Evolutionary conservation across 2,797 vertebrate genomes (phyloP).

Genomic region (Syndactyla subalaris): DNA sequence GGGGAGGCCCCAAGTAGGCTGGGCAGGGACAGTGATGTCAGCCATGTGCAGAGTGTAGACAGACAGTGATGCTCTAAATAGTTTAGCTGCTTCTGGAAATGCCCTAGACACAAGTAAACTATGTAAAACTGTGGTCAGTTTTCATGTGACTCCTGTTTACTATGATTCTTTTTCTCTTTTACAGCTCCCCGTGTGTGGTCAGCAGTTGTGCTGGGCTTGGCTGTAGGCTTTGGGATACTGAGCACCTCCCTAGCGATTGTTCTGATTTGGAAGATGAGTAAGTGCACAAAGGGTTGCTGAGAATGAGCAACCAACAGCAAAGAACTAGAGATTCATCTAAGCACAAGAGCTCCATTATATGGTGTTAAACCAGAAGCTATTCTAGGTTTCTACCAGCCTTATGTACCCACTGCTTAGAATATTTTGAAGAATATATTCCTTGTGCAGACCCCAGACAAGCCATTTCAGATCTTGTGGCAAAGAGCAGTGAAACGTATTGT

Average conservation of each 20-base stretch:
- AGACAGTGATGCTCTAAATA: neutral
- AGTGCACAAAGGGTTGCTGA: constrained; percentile 1
- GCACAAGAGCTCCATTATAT: neutral
- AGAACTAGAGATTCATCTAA: neutral
- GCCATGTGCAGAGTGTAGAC: neutral
- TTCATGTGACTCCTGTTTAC: neutral
- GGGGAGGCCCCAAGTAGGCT: neutral
- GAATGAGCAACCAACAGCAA: neutral
- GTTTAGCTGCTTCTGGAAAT: neutral
- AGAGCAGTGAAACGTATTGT: neutral
- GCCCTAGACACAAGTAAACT: neutral
- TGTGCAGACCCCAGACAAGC: neutral
- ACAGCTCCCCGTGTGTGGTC: neutral
- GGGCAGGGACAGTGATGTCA: neutral
- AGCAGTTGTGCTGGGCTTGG: neutral
- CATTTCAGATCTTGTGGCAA: neutral
- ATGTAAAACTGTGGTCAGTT: neutral
- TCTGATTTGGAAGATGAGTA: constrained; percentile 48
- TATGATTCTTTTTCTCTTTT: neutral
- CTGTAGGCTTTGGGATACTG: constrained; percentile 14
- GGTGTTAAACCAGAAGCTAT: neutral
- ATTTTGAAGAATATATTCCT: neutral
- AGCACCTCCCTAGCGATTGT: neutral
- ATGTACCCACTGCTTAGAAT: neutral
- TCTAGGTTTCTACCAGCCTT: neutral